phyloP scores from a whole-genome alignment of 2,113 vertebrate species.

The Neogale vison region DNA sequence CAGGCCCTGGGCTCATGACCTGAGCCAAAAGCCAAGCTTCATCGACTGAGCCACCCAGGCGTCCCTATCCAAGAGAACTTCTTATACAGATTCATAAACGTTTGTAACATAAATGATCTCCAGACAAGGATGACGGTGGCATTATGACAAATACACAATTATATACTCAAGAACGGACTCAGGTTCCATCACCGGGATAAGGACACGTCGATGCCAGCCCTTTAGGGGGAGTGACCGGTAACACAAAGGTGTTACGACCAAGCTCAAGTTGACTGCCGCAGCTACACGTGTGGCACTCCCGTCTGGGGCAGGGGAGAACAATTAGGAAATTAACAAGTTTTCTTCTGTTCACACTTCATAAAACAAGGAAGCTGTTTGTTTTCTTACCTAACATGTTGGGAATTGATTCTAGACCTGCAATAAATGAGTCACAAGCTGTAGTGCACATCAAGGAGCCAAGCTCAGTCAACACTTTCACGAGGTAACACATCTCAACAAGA shows the following conservation, averaged over 20 bases:
- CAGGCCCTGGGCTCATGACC: neutral
- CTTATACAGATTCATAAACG: neutral
- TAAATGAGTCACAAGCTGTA: conserved; percentile 33
- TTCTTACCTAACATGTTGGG: conserved; percentile 45
- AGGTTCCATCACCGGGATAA: neutral
- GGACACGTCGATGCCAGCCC: accelerated
- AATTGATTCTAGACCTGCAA: neutral
- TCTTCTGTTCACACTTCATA: conserved; percentile 60
- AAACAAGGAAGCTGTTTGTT: conserved; percentile 61
- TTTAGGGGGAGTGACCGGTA: neutral
- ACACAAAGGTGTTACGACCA: neutral
- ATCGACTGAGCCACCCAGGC: neutral
- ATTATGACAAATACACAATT: neutral
- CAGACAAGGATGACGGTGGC: neutral
- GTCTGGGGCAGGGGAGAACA: neutral
- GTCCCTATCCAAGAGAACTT: neutral
- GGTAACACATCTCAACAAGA: neutral
- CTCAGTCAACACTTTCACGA: neutral
- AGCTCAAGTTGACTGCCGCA: accelerated
- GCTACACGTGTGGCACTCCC: accelerated
- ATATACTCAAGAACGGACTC: neutral
- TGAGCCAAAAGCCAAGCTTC: neutral
- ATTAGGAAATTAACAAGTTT: conserved; percentile 20
- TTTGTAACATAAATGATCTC: neutral
- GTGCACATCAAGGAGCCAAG: neutral